Evolutionary conservation across 1,140 invertebrate genomes (phyloP), one percentile per base, ranked within the genome.

Genomic region (Eriocheir sinensis): DNA sequence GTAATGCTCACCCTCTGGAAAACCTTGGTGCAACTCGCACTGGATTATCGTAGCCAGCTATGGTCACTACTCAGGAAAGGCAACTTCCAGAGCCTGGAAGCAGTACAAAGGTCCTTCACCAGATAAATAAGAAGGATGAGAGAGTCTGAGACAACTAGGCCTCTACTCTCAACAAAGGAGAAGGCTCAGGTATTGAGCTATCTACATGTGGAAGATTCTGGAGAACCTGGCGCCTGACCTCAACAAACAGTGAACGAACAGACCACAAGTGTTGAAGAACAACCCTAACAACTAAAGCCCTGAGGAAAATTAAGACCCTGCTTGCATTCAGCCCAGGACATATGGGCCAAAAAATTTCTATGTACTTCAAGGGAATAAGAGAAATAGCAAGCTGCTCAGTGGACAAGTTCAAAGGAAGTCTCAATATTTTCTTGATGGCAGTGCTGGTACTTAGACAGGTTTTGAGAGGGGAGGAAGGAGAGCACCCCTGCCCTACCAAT

Each of bases 21-120:
- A n/a, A n/a, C n/a, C n/a, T n/a, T n/a, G n/a, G n/a, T 72, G n/a
- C 60, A 72, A 72, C 60, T n/a, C 60, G n/a, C 60, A 72, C 60
- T 72, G 60, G 60, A 72, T n/a, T 72, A 72, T n/a, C n/a, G 60
- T n/a, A 72, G 60, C 60, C 60, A 72, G 60, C 60, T 72, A n/a
- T 72, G 60, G 60, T 72, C 60, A 72, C 60, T n/a, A 72, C 60
- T 15, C 60, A 72, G 60, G n/a, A 72, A 72, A 72, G n/a, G 60
- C 60, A n/a, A 72, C 60, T 15, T 72, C 60, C 12, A 15, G 12
- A 72, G 60, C 12, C 60, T 72, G 12, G 60, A 72, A 72, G 60
- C 60, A 72, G 60, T 72, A n/a, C 60, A 72, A 72, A n/a, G n/a
- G n/a, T n/a, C n/a, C n/a, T n/a, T n/a, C n/a, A n/a, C n/a, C n/a